phyloP scores from a whole-genome alignment of 2,888 invertebrate genomes.

The Clistopyga incitator region DNA sequence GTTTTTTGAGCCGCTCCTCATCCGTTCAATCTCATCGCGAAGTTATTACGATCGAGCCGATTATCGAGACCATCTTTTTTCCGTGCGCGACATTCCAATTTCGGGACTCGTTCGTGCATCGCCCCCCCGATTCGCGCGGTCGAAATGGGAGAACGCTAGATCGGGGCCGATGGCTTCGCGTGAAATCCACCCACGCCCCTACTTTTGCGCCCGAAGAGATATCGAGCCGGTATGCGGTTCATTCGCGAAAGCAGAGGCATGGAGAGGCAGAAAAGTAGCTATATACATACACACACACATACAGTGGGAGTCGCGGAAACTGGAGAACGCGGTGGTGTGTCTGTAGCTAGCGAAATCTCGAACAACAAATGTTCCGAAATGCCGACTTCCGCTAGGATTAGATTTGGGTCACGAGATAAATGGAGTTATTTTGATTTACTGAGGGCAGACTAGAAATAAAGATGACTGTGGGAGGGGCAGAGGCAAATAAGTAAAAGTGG shows the following conservation, averaged over 20 bases:
- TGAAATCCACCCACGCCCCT: slow-evolving; percentile 42
- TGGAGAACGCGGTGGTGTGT: neutral
- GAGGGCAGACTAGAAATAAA: slow-evolving; percentile 48
- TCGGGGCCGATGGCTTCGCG: slow-evolving; percentile 39
- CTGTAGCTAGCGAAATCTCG: slow-evolving; percentile 23
- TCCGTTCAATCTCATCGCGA: slow-evolving; percentile 56
- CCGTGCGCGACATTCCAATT: slow-evolving; percentile 64
- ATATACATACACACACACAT: too few relatives aligned
- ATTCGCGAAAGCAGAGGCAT: slow-evolving; percentile 21
- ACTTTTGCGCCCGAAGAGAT: slow-evolving; percentile 49
- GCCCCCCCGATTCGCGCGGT: slow-evolving; percentile 7
- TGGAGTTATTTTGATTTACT: slow-evolving; percentile 57
- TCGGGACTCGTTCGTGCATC: slow-evolving; percentile 65
- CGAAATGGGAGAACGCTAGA: slow-evolving; percentile 4
- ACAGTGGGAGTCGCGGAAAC: neutral
- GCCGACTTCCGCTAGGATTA: slow-evolving; percentile 30
- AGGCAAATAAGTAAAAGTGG: slow-evolving; percentile 16
- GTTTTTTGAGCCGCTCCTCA: slow-evolving; percentile 26
- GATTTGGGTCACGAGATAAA: slow-evolving; percentile 59
- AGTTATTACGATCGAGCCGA: slow-evolving; percentile 65
- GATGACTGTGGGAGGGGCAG: slow-evolving; percentile 6
- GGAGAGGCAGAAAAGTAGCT: slow-evolving; percentile 4
- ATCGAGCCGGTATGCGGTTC: slow-evolving; percentile 45
- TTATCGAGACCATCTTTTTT: slow-evolving; percentile 63
- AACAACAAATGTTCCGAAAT: slow-evolving; percentile 40